Evolutionary conservation across 2,113 vertebrate genomes (phyloP).

Genomic region (Mastomys natalensis): DNA sequence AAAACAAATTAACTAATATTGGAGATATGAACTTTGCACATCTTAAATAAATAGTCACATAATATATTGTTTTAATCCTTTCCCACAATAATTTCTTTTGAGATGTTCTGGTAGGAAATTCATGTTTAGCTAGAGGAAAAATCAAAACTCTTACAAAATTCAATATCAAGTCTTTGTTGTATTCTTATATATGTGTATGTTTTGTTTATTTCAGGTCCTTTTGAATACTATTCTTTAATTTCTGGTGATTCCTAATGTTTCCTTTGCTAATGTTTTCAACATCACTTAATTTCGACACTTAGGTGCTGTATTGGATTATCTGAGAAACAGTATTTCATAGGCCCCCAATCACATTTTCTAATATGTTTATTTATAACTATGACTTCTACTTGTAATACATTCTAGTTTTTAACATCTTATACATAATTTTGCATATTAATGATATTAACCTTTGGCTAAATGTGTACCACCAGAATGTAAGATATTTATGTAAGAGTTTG

Average conservation of each 20-base stretch:
- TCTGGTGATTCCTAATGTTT: neutral
- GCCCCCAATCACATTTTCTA: neutral
- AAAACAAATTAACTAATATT: neutral
- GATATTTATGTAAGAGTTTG: slow-evolving; percentile 67
- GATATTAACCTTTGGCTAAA: slow-evolving; percentile 57
- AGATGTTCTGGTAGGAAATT: slow-evolving; percentile 4
- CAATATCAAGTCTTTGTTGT: neutral
- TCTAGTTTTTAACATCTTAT: slow-evolving; percentile 29
- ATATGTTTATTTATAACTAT: slow-evolving; percentile 44
- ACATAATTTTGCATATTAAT: slow-evolving; percentile 47
- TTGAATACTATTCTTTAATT: neutral
- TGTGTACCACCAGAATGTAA: neutral
- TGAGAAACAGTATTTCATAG: slow-evolving; percentile 11
- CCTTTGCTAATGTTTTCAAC: neutral
- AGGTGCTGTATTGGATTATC: neutral
- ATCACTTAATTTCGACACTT: neutral
- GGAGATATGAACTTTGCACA: neutral
- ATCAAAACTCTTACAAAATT: neutral
- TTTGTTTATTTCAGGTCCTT: neutral
- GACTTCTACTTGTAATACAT: slow-evolving; percentile 24
- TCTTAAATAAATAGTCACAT: neutral
- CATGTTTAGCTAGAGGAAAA: neutral
- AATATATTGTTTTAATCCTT: neutral
- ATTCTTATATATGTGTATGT: neutral
- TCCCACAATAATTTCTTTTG: neutral